A percentile compares a stretch with the other conserved stretches of the same genome.
Conservation (phyloP, 2,888 invertebrate genomes). For the Hipparchia sbordonii region DNA sequence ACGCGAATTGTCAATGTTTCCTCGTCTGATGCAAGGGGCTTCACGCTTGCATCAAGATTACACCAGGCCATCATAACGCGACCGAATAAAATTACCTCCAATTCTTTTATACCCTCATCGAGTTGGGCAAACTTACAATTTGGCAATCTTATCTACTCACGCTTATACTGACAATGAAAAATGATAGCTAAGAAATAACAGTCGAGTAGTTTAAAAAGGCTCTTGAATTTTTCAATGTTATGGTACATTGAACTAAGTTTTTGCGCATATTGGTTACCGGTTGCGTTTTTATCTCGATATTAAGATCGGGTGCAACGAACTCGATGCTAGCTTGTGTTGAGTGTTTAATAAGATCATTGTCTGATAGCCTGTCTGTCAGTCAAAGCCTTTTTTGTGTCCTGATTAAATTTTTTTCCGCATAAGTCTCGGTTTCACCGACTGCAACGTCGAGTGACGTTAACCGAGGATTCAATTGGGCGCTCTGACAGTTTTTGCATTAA, state of each 20-base stretch:
- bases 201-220: conserved; percentile 5
- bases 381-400: conserved; percentile 6
- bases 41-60: conserved; percentile 25
- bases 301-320: conserved; percentile 37
- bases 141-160: neutral
- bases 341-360: conserved; percentile 16
- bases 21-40: conserved; percentile 20
- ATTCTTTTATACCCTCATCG: neutral
- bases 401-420: neutral
- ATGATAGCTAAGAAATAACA: conserved; percentile 3
- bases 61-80: conserved; percentile 6
- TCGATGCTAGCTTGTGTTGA: conserved; percentile 22
- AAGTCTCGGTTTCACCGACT: too few species aligned
- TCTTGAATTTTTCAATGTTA: conserved; percentile 37
- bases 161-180: conserved; percentile 8
- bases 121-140: neutral
- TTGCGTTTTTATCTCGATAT: conserved; percentile 44
- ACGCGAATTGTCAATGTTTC: conserved; percentile 13
- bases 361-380: conserved; percentile 16
- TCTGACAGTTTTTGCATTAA: too few species aligned
- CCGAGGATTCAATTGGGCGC: too few species aligned
- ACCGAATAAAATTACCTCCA: conserved; percentile 7
- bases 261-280: conserved; percentile 61
- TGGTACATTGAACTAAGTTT: conserved; percentile 71
- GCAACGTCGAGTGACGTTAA: too few species aligned